Percentiles rank a stretch among this genome's conserved stretches.
These are phyloP conservation scores for Danaus plexippus DNA, from an alignment of 1,140 invertebrate genomes.

Conservation along the genomic window DNA sequence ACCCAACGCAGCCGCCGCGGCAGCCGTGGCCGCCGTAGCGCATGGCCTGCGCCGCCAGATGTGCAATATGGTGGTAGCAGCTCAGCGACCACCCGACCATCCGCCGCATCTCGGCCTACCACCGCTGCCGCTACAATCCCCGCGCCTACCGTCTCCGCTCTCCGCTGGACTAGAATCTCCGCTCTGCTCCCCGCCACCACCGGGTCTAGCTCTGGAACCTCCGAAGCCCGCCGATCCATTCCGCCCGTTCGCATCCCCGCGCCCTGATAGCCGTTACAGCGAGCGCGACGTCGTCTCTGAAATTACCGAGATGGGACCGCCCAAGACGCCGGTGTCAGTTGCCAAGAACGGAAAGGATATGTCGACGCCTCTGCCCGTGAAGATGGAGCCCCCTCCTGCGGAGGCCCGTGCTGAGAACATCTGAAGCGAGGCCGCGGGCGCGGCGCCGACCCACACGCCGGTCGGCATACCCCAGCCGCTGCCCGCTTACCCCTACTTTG, in stretches of 20 bases:
- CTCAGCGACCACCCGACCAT: conserved; percentile 56
- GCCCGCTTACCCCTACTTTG: conserved; percentile 63
- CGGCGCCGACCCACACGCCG: conserved; percentile 33
- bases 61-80: conserved; percentile 68
- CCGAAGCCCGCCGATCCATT: conserved; percentile 57
- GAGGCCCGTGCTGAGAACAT: conserved; percentile 56
- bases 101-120: conserved; percentile 50
- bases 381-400: conserved; percentile 51
- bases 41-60: conserved; percentile 73
- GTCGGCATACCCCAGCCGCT: conserved; percentile 46
- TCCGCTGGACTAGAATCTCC: conserved; percentile 62
- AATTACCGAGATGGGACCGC: conserved; percentile 56
- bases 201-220: conserved; percentile 61
- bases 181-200: conserved; percentile 61
- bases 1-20: conserved; percentile 79
- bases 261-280: conserved; percentile 55
- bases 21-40: conserved; percentile 82
- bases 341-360: conserved; percentile 57
- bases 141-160: conserved; percentile 53
- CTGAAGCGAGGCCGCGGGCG: conserved; percentile 65
- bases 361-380: conserved; percentile 44
- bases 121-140: conserved; percentile 53
- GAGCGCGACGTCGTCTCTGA: conserved; percentile 49
- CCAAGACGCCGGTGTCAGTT: conserved; percentile 46
- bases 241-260: conserved; percentile 63